Base-by-base conservation (phyloP, 2,113 vertebrate genomes). In the Gracilinanus agilis region DNA sequence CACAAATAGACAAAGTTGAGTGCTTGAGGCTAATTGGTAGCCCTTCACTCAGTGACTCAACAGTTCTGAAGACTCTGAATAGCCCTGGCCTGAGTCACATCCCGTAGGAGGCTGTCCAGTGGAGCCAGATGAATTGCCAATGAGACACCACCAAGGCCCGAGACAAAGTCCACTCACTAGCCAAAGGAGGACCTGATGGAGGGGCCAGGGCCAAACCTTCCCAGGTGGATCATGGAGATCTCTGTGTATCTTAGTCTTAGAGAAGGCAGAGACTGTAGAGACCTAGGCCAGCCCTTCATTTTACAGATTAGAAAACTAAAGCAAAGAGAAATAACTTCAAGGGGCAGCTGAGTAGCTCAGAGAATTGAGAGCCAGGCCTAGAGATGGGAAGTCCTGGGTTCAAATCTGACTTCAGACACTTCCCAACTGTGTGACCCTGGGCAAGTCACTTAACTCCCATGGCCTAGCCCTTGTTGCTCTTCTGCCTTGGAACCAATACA, bases 11-110 rank as follows among this genome's bases (percentile, higher is more conserved):
- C 93, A 55, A 96, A 92, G 92, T 94, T 94, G 95, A 92, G 58
- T 88, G 94, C 55, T 90, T 95, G 88, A 49, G 94, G 90, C 13
- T 94, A 92, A 58, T 95, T 95, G 94, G 54, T 92, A 94, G 93
- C 75, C 90, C 40, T 92, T 96, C 88, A 2, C 0, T 27, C 21
- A 19, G 89, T 92, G 95, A 83, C 67, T 83, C 67, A 83, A 40
- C 67, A 97, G 96, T 95, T 96, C 96, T 90, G 7, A 40, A 89
- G 55, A 89, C 44, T 97, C 92, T 61, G 91, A 3, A 75, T 97
- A 95, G 95, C 55, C 94, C 89, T 90, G 89, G 61, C 19, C 95
- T 58, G 97, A 98, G 89, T 96, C 95, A 95, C 93, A 97, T 13
- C 0, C 95, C 92, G 88, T 93, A 92, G 95, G 8, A 90, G 58